Evolutionary conservation across 2,888 invertebrate genomes (phyloP), one percentile per base, ranked within the genome.

Genomic region (Iphiclides podalirius): DNA sequence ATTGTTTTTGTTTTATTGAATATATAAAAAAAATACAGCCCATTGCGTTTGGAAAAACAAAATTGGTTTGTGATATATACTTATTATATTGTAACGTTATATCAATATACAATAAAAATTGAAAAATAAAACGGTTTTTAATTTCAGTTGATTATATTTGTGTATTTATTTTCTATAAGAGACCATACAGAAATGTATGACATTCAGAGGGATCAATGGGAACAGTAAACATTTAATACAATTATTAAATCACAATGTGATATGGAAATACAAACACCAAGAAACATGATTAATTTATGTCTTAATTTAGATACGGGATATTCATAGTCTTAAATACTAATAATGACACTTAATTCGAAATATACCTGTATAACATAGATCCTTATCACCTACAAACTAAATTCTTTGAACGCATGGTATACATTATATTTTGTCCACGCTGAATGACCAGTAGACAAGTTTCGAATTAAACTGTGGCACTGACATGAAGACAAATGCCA

Each of bases 401-500:
- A 44, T 17, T 39, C 38, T 37, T 47, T 33, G 13, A 37, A 13
- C 35, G 11, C 40, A 40, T 36, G 31, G 40, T 40, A 40, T 28
- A 41, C 28, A 28, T 26, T 6, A 17, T 16, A 13, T 11, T 28
- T n/a, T 28, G n/a, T 28, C 28, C 6, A n/a, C 9, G n/a, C 20
- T 4, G 4, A 20, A 20, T 20, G 20, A 3, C 20, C 3, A 3
- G 6, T 4, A 20, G 20, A 20, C 20, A 20, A 3, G 20, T 20
- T 6, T 4, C 20, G 6, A 20, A 20, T 4, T 20, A 20, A 20
- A 20, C 3, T 6, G 20, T 6, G 54, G 52, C 46, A 55, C 57
- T 56, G 59, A 58, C 48, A 61, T 48, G 64, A 52, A 56, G 59
- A 61, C 58, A 14, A 61, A 67, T 61, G 60, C 57, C 60, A 37